Base-by-base conservation (phyloP, 64 coral and sea anemone genomes). In the Montipora capricornis region DNA sequence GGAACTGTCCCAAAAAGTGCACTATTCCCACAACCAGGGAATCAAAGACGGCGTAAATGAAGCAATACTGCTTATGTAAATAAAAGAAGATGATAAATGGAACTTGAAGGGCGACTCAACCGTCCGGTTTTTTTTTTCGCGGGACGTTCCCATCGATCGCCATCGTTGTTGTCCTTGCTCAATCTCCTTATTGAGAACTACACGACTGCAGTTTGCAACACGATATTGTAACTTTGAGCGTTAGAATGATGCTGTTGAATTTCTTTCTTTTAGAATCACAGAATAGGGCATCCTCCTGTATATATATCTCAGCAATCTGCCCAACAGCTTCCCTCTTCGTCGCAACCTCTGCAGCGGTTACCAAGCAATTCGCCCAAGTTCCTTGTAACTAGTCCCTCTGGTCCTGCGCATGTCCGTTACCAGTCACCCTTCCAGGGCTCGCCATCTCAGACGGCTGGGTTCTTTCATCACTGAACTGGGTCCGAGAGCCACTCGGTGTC, bases 391-490 rank as follows among this genome's bases (percentile, higher is more conserved):
- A 86, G 82, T 71, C 46, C 82, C 68, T 86, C 82, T 49, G 82
- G 62, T 49, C 66, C 82, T 13, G 82, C 82, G 66, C 82, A 86
- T 71, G 82, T 73, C 47, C 82, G 82, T 86, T 86, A 50, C 71
- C 82, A 86, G 46, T 67, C 87, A 9, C 87, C 87, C 73, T 77
- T 77, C 87, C 87, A 89, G 71, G 87, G 50, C 51, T 45, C 76
- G 20, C 73, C 87, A 19, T 89, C 87, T 55, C 87, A 89, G 49
- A 67, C 76, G 87, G 87, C 87, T 44, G 66, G 82, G 19, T 86
- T 86, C 82, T 86, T 49, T 64, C 82, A 73, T 64, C 82, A 86
- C 49, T 86, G 82, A 86, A 9, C 46, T 73, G 46, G 44, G 37
- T 45, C 20, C 5, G 47, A 49, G 37, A 20, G 64, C 44, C 64